phyloP scores from a whole-genome alignment of 2,888 invertebrate genomes.

The Podotricha telesiphe region DNA sequence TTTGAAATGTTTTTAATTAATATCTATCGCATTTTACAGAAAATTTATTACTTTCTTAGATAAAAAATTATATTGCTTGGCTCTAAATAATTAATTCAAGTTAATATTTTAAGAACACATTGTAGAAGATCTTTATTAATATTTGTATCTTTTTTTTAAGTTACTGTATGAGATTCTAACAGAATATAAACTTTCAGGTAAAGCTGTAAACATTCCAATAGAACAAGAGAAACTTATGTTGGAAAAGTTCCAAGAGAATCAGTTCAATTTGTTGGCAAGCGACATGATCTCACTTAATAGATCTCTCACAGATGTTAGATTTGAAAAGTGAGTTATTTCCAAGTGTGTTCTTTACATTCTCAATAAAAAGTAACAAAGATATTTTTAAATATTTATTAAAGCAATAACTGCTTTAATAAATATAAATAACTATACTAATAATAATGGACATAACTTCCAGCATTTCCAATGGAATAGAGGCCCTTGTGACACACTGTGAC shows the following conservation, averaged over 20 bases:
- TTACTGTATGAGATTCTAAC: constrained; percentile 3
- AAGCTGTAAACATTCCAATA: constrained; percentile 94
- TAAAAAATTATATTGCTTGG: too few species aligned
- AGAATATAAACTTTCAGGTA: constrained; percentile 63
- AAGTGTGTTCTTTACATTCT: background rate
- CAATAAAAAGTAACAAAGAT: too few species aligned
- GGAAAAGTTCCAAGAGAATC: constrained; percentile 98
- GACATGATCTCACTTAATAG: constrained; percentile 98
- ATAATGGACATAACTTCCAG: too few species aligned
- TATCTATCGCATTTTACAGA: too few species aligned
- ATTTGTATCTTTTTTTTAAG: background rate
- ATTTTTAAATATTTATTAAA: too few species aligned
- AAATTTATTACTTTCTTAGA: too few species aligned
- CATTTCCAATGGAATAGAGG: too few species aligned
- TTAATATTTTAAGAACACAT: too few species aligned
- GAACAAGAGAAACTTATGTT: constrained; percentile 94
- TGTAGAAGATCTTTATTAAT: background rate
- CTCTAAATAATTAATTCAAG: background rate
- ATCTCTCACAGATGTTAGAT: constrained; percentile 95
- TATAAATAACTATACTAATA: too few species aligned
- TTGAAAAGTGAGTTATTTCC: constrained; percentile 89
- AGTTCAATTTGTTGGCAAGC: constrained; percentile 98
- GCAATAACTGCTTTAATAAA: too few species aligned
- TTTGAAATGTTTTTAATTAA: background rate
- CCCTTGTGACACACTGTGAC: too few species aligned